Percentiles rank a stretch among this genome's conserved stretches.
phyloP scores from a whole-genome alignment of 2,888 invertebrate genomes.

The Tiphia femorata region DNA sequence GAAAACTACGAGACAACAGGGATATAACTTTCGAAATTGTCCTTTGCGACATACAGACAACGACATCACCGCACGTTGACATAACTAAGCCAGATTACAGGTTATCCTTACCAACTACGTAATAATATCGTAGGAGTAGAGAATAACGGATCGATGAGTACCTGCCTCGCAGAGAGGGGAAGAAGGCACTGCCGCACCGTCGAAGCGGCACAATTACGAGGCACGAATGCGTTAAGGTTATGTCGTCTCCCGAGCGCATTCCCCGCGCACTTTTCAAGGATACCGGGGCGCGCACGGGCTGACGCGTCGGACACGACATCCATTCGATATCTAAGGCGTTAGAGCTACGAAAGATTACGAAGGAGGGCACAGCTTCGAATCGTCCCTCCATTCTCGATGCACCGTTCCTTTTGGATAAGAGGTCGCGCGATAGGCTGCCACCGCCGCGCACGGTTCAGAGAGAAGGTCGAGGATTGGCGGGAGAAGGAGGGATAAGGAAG shows the following conservation, averaged over 20 bases:
- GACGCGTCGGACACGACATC: too few species aligned
- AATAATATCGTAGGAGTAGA: conserved; percentile 6
- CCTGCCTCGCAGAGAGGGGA: conserved; percentile 9
- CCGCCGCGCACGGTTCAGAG: not conserved
- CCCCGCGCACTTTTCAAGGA: too few species aligned
- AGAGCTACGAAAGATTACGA: too few species aligned
- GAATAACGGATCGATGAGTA: conserved; percentile 15
- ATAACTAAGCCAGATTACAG: conserved; percentile 13
- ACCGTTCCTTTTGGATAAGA: too few species aligned
- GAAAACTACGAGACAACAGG: too few species aligned
- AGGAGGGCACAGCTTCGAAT: too few species aligned
- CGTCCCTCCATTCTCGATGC: too few species aligned
- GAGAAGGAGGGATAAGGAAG: conserved; percentile 4
- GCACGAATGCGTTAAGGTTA: not conserved
- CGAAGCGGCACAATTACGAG: conserved; percentile 5
- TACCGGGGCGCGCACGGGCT: too few species aligned
- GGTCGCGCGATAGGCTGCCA: too few species aligned
- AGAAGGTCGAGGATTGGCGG: conserved; percentile 1
- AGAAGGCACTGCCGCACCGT: not conserved
- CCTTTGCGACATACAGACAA: not conserved
- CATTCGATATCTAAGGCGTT: too few species aligned
- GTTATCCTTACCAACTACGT: conserved; percentile 15
- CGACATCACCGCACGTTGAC: conserved; percentile 1
- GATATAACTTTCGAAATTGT: too few species aligned
- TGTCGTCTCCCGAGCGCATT: too few species aligned